A percentile compares a stretch with the other conserved stretches of the same genome.
Conservation (phyloP, 2,888 invertebrate genomes). For the Eutolmus rufibarbis region DNA sequence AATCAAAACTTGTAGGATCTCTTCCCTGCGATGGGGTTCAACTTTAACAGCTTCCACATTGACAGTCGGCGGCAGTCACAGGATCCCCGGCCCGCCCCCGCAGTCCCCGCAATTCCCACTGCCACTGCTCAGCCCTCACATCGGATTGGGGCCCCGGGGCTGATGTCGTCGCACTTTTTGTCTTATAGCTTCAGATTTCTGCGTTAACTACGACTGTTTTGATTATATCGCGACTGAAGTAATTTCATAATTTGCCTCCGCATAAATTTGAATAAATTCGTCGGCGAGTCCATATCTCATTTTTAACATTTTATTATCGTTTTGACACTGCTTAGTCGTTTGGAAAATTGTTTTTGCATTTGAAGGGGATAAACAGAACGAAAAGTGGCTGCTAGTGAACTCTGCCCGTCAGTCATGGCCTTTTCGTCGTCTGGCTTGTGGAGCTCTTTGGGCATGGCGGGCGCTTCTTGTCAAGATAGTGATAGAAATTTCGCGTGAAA, state of each 20-base stretch:
- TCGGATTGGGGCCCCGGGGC: neutral
- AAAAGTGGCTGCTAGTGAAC: conserved; percentile 24
- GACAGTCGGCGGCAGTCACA: conserved; percentile 22
- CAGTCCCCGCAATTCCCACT: too few relatives aligned
- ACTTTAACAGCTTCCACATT: conserved; percentile 1
- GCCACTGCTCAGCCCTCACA: neutral
- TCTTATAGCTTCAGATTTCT: conserved; percentile 25
- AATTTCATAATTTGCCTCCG: conserved; percentile 46
- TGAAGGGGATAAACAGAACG: conserved; percentile 26
- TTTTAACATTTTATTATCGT: conserved; percentile 46
- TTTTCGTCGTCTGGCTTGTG: neutral
- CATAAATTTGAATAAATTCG: conserved; percentile 47
- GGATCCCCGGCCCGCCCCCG: neutral
- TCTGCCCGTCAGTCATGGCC: neutral
- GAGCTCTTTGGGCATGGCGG: neutral
- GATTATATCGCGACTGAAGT: conserved; percentile 45
- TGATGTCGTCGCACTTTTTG: neutral
- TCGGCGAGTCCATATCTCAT: conserved; percentile 25
- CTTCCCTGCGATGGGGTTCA: neutral
- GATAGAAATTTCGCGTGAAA: neutral
- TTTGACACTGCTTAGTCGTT: conserved; percentile 48
- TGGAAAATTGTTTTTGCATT: conserved; percentile 48
- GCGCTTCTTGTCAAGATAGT: neutral
- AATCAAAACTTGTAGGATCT: conserved; percentile 11
- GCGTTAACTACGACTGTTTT: conserved; percentile 45